Evolutionary conservation across 1,140 invertebrate genomes (phyloP), one percentile per base, ranked within the genome.

Genomic region (Megalopta genalis): DNA sequence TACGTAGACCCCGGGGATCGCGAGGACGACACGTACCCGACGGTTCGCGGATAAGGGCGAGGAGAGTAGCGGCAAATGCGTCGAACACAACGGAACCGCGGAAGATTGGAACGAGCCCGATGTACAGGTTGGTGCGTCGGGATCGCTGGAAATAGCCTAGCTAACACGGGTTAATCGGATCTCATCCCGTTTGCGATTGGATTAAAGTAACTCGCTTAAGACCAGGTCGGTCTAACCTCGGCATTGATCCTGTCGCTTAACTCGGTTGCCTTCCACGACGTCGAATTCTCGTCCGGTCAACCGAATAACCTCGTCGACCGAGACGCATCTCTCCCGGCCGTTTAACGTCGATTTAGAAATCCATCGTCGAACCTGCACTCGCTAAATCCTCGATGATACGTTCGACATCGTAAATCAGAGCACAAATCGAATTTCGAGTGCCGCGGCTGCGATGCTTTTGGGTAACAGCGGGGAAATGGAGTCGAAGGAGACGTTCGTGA

Each of bases 161-260:
- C 76, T 86, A 86, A 86, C 85, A 80, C 75, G 85, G 84, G 72
- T 86, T 86, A 86, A 86, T 86, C 85, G 83, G 73, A 86, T 86
- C 85, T 67, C 80, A 85, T 86, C 83, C 83, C 85, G 84, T 86
- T 86, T 86, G 85, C 80, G 72, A 86, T 86, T 86, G 83, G 80
- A 86, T 86, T 86, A 86, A 86, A 86, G 83, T 86, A 86, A 86
- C 83, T 85, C 80, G 80, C 72, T 86, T 86, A 86, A 86, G 80
- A 86, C 85, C 77, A 59, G 63, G 75, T 64, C 83, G 72, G 84
- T 86, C 81, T 83, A 86, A 86, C 80, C 84, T 82, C 80, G 80
- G 64, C 84, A 86, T 86, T 86, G 83, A 86, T 85, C 83, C 85
- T 80, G 80, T 83, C 83, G 83, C 72, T 86, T 85, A 85, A 85